phyloP scores from a whole-genome alignment of 2,888 invertebrate genomes.

The Amphipoea lucens region DNA sequence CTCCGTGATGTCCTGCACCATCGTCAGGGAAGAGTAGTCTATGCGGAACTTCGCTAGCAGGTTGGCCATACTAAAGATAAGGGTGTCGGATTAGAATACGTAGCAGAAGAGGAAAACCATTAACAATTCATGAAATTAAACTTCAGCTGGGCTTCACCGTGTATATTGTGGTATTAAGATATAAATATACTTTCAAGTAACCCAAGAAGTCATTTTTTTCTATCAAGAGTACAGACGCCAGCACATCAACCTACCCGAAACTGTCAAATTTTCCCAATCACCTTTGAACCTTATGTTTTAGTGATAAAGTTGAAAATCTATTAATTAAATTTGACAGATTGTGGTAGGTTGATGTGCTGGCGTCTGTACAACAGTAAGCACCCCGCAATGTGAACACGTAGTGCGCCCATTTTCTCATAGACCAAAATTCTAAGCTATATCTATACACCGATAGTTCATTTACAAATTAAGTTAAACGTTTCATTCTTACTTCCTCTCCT shows the following conservation, averaged over 20 bases:
- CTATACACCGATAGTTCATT: no score
- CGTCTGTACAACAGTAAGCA: neutral
- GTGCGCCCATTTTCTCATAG: neutral
- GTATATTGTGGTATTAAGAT: neutral
- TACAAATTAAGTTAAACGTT: neutral
- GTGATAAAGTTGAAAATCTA: no score
- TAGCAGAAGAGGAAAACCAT: slow-evolving; percentile 30
- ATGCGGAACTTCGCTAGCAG: slow-evolving; percentile 98
- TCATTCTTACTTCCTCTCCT: slow-evolving; percentile 94
- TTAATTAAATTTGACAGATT: no score
- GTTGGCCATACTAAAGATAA: slow-evolving; percentile 95
- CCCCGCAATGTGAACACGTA: neutral
- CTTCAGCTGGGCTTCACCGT: neutral
- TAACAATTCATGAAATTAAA: neutral
- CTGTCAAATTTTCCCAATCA: no score
- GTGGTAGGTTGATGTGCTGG: no score
- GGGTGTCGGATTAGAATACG: slow-evolving; percentile 20
- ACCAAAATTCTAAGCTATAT: neutral
- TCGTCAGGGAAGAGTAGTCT: slow-evolving; percentile 96
- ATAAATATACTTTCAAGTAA: neutral
- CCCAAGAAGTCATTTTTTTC: neutral
- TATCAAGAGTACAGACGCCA: neutral
- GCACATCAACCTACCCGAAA: no score
- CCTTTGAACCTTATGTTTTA: no score
- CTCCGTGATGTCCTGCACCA: slow-evolving; percentile 97